A percentile compares a stretch with the other conserved stretches of the same genome.
Conservation (phyloP, 2,797 vertebrate genomes). For the Atherinosoma microstoma region DNA sequence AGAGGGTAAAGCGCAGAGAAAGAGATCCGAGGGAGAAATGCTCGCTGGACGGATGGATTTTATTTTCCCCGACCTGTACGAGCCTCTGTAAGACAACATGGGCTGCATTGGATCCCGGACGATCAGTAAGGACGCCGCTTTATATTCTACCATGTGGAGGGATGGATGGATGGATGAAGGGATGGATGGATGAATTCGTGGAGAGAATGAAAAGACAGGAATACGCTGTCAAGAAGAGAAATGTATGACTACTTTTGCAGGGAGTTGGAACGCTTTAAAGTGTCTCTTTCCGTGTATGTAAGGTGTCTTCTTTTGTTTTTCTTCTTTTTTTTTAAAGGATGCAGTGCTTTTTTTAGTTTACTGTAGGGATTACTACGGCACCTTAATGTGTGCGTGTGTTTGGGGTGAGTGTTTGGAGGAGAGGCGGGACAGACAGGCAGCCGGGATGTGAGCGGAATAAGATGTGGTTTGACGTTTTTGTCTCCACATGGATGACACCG, state of each 20-base stretch:
- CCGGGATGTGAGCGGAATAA: conserved; percentile 61
- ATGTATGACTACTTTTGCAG: conserved; percentile 9
- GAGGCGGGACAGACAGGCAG: conserved; percentile 56
- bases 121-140: conserved; percentile 78
- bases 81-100: conserved; percentile 82
- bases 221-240: neutral
- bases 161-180: conserved; percentile 1
- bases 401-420: conserved; percentile 22
- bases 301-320: neutral
- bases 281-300: neutral
- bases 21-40: conserved; percentile 62
- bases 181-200: neutral
- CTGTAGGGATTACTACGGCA: conserved; percentile 25
- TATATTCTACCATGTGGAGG: conserved; percentile 51
- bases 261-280: conserved; percentile 22
- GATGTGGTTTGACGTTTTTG: conserved; percentile 46
- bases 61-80: conserved; percentile 69
- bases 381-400: neutral
- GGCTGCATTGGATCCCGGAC: conserved; percentile 87
- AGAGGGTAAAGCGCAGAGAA: conserved; percentile 31
- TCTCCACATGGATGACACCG: conserved; percentile 66
- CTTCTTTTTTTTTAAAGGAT: neutral
- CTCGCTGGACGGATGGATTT: conserved; percentile 75
- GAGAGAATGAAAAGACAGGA: neutral
- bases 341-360: conserved; percentile 35